These are phyloP conservation scores for Poicephalus meyeri DNA, from an alignment of 2,113 vertebrate species.

Conservation along the genomic window DNA sequence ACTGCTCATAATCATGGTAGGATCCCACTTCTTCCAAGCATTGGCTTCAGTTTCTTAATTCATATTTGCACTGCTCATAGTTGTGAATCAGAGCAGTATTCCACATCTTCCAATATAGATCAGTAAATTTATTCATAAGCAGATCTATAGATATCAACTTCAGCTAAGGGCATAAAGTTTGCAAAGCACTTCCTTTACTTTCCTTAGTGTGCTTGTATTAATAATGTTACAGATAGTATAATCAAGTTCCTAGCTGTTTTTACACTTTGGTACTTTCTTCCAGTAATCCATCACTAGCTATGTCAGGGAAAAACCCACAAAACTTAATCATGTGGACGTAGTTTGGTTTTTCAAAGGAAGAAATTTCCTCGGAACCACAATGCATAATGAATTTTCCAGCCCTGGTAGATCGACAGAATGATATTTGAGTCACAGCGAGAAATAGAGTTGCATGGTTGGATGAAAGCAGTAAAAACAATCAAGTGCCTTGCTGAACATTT, in stretches of 20 bases:
- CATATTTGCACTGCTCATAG: not conserved
- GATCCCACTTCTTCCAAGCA: not conserved
- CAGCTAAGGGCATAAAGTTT: not conserved
- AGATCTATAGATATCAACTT: not conserved
- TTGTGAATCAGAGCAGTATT: not conserved
- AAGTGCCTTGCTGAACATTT: not conserved
- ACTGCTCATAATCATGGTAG: not conserved
- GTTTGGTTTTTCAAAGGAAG: conserved; percentile 1
- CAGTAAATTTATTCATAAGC: not conserved
- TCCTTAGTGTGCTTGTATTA: not conserved
- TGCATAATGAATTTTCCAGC: conserved; percentile 28
- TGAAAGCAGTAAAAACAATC: conserved; percentile 25
- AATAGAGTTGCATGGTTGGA: conserved; percentile 29
- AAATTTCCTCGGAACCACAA: not conserved
- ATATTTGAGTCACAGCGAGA: conserved; percentile 26
- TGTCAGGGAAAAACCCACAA: not conserved
- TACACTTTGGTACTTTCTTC: not conserved
- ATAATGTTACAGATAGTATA: not conserved
- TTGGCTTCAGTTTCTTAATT: not conserved
- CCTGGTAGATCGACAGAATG: not conserved
- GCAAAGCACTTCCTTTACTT: not conserved
- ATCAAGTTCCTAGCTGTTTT: not conserved
- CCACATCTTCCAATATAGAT: not conserved
- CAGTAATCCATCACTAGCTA: not conserved
- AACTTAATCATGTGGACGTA: not conserved